Evolutionary conservation across 64 coral and sea anemone genomes (phyloP).

Genomic region (Pachyseris speciosa): DNA sequence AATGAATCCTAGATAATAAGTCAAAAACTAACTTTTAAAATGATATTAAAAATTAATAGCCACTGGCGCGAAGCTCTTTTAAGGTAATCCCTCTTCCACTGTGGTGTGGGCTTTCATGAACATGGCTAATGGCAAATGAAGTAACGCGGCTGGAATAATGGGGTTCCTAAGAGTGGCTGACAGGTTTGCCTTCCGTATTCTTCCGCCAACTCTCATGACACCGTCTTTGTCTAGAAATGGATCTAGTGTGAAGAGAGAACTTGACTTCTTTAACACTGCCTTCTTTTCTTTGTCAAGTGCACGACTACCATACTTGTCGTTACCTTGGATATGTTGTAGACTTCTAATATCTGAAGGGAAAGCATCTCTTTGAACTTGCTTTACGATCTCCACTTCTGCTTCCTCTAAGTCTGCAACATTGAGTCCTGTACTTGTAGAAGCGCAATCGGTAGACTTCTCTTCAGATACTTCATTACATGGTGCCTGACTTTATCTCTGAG

Average conservation of each 20-base stretch:
- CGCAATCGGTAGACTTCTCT: background rate
- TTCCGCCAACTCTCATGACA: conserved; percentile 25
- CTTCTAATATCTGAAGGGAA: conserved; percentile 35
- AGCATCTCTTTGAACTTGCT: conserved; percentile 11
- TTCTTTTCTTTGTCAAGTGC: conserved; percentile 52
- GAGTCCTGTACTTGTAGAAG: background rate
- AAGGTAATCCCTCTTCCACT: conserved; percentile 49
- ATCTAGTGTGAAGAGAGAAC: conserved; percentile 26
- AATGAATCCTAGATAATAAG: no score
- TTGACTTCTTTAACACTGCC: conserved; percentile 27
- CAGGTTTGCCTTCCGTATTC: background rate
- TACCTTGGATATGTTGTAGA: conserved; percentile 34
- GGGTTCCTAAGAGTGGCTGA: background rate
- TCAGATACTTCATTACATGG: background rate
- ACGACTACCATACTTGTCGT: background rate
- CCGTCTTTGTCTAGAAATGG: conserved; percentile 22
- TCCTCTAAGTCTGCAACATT: conserved; percentile 21
- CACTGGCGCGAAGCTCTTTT: conserved; percentile 26
- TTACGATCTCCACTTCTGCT: conserved; percentile 52
- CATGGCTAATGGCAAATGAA: conserved; percentile 17
- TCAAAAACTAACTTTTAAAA: no score
- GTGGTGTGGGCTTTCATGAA: conserved; percentile 46
- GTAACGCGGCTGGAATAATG: conserved; percentile 43
- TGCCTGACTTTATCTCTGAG: background rate
- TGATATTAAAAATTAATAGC: no score